Conservation (phyloP, 2,113 vertebrate species). For the Leiothrix lutea region DNA sequence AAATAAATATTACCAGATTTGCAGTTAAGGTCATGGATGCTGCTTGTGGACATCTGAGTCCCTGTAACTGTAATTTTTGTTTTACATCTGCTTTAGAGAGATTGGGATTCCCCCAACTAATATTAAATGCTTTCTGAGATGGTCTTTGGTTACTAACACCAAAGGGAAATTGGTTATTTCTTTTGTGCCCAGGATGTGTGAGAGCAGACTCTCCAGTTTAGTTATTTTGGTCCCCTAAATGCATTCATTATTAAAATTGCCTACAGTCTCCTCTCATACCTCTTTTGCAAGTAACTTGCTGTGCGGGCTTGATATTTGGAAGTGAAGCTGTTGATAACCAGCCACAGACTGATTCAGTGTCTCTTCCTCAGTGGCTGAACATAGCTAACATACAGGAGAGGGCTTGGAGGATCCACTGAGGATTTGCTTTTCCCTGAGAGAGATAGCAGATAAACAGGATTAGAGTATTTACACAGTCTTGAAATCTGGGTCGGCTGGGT, state of each 20-base stretch:
- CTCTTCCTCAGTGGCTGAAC: not conserved
- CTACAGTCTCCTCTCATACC: not conserved
- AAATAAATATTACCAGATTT: conserved; percentile 9
- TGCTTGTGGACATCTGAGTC: not conserved
- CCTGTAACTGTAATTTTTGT: not conserved
- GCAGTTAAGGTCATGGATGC: not conserved
- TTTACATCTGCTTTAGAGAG: not conserved
- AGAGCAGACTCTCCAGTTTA: not conserved
- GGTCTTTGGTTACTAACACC: not conserved
- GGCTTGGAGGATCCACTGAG: not conserved
- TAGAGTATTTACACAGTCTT: conserved; percentile 33
- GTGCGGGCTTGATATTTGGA: not conserved
- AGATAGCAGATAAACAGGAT: conserved; percentile 43
- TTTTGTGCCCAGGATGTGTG: not conserved
- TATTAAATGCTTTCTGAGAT: not conserved
- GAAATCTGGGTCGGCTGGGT: conserved; percentile 45
- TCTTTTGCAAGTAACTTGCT: not conserved
- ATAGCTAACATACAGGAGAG: not conserved
- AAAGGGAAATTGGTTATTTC: not conserved
- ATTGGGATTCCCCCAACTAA: not conserved
- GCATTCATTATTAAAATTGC: not conserved
- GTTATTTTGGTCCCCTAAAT: not conserved
- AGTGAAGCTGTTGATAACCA: not conserved
- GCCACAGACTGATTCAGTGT: not conserved
- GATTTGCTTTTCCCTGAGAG: not conserved